A percentile compares a stretch with the other conserved stretches of the same genome.
These are phyloP conservation scores for Ophion costatus DNA, from an alignment of 2,888 invertebrate genomes.

Conservation along the genomic window DNA sequence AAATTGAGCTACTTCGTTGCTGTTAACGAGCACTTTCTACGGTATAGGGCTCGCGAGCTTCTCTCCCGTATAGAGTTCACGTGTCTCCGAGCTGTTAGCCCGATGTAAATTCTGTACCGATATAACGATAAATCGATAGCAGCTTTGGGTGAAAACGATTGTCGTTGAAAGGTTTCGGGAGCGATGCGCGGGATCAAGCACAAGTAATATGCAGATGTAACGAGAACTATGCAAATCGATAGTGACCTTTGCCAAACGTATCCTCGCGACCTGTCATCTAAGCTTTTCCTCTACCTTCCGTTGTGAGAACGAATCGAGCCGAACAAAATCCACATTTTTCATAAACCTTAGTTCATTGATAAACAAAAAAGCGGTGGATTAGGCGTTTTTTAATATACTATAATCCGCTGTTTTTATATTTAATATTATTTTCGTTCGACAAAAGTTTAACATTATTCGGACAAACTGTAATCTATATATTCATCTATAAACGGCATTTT, in stretches of 20 bases:
- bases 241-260: conserved; percentile 50
- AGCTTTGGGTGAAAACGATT: conserved; percentile 28
- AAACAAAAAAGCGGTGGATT: no score
- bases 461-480: no score
- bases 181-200: neutral
- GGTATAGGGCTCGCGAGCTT: no score
- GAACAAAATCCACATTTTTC: neutral
- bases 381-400: no score
- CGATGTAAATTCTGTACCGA: neutral
- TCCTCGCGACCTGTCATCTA: conserved; percentile 22
- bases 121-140: conserved; percentile 49
- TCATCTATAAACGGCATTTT: no score
- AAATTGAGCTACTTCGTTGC: no score
- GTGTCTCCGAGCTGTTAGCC: no score
- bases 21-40: no score
- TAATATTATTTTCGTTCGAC: no score
- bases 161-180: conserved; percentile 23
- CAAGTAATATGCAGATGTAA: conserved; percentile 10
- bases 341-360: neutral
- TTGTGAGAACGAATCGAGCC: conserved; percentile 3
- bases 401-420: no score
- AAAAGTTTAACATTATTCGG: no score
- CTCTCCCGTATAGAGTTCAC: no score
- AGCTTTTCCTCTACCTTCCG: conserved; percentile 41
- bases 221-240: conserved; percentile 50